phyloP scores from a whole-genome alignment of 2,797 vertebrate genomes.

The Catostomus latipinnis region DNA sequence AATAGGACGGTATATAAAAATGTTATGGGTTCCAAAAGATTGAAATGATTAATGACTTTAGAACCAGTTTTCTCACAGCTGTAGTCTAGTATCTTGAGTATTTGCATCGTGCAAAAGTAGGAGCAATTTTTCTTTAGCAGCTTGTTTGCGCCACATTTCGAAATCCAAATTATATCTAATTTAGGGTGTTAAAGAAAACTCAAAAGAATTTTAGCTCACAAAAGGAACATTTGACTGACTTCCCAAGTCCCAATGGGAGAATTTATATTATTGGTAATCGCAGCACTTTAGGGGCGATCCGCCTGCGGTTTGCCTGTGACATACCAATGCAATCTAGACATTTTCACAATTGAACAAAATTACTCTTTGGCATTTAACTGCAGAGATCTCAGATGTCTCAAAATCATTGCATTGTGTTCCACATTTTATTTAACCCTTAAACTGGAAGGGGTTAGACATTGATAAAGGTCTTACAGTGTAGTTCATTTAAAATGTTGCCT shows the following conservation, averaged over 20 bases:
- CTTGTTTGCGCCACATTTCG: slow-evolving; percentile 50
- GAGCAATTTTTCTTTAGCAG: slow-evolving; percentile 22
- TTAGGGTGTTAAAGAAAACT: slow-evolving; percentile 61
- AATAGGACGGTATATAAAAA: neutral
- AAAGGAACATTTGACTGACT: slow-evolving; percentile 65
- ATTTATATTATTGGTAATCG: slow-evolving; percentile 75
- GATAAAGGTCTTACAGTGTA: slow-evolving; percentile 3
- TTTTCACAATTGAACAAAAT: slow-evolving; percentile 66
- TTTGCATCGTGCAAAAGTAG: slow-evolving; percentile 14
- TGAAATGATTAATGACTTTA: slow-evolving; percentile 32
- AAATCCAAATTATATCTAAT: slow-evolving; percentile 66
- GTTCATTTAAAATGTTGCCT: slow-evolving; percentile 4
- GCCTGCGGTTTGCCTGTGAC: slow-evolving; percentile 72
- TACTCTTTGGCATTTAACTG: slow-evolving; percentile 69
- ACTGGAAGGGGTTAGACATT: slow-evolving; percentile 35
- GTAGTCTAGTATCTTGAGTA: slow-evolving; percentile 24
- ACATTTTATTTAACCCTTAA: slow-evolving; percentile 38
- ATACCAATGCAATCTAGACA: slow-evolving; percentile 65
- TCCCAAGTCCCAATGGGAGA: slow-evolving; percentile 69
- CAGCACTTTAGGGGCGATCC: slow-evolving; percentile 72
- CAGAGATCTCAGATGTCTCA: slow-evolving; percentile 65
- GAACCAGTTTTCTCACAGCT: slow-evolving; percentile 15
- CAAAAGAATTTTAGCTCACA: slow-evolving; percentile 45
- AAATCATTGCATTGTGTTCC: slow-evolving; percentile 28
- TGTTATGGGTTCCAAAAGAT: slow-evolving; percentile 1